A percentile compares a stretch with the other conserved stretches of the same genome.
Conservation (phyloP, 2,888 invertebrate species). For the Aelia acuminata region DNA sequence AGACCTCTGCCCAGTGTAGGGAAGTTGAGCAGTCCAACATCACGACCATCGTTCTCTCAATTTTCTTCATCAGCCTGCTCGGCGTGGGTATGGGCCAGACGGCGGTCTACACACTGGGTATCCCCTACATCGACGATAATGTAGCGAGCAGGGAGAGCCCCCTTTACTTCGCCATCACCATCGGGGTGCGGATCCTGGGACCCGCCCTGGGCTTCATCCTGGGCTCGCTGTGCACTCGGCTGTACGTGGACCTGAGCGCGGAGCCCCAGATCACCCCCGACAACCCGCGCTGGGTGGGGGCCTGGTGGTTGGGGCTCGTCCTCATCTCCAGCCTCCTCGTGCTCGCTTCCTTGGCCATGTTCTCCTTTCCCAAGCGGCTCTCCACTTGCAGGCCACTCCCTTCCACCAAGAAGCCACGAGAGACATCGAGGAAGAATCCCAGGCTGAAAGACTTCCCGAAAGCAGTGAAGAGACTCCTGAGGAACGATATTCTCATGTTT, state of each 20-base stretch:
- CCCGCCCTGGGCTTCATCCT: conserved; percentile 92
- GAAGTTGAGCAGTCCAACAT: conserved; percentile 81
- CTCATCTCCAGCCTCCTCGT: conserved; percentile 88
- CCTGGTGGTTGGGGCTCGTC: conserved; percentile 96
- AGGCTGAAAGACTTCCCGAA: conserved; percentile 79
- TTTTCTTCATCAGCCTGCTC: conserved; percentile 89
- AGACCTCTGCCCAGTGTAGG: conserved; percentile 71
- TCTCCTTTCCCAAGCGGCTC: conserved; percentile 88
- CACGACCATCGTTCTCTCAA: conserved; percentile 85
- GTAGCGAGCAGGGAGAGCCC: conserved; percentile 93
- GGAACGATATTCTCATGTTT: conserved; percentile 92
- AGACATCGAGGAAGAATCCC: conserved; percentile 69
- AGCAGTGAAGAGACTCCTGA: conserved; percentile 84
- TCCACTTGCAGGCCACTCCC: conserved; percentile 66
- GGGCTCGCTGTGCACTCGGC: conserved; percentile 88
- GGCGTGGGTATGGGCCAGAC: conserved; percentile 94
- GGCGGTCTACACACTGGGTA: conserved; percentile 91
- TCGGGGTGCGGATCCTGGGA: conserved; percentile 90
- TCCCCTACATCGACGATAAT: conserved; percentile 95
- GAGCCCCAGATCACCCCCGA: conserved; percentile 82
- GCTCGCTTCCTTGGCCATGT: conserved; percentile 88
- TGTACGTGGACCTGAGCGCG: conserved; percentile 85
- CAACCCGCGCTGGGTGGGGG: conserved; percentile 94
- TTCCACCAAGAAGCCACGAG: conserved; percentile 48
- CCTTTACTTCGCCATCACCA: conserved; percentile 93